Conservation (phyloP, 2,113 vertebrate species). For the Manacus vitellinus region DNA sequence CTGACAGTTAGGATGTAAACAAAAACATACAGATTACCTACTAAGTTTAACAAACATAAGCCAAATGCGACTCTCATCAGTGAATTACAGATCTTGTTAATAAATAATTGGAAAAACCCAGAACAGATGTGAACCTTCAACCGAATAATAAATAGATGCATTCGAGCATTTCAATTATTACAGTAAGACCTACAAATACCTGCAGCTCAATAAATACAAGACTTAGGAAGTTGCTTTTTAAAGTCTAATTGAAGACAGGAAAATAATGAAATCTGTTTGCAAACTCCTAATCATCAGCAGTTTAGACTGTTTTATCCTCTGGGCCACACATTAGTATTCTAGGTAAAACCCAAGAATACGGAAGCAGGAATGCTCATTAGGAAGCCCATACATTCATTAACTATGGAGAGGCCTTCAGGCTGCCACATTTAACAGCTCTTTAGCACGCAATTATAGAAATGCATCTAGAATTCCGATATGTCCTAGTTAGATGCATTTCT, state of each 20-base stretch:
- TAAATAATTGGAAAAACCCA: not conserved
- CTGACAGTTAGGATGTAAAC: not conserved
- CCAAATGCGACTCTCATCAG: not conserved
- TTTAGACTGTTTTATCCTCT: not conserved
- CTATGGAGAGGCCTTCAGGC: not conserved
- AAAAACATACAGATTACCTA: not conserved
- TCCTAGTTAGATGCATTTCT: slow-evolving; percentile 1
- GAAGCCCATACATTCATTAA: not conserved
- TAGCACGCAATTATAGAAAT: not conserved
- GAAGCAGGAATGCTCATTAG: not conserved
- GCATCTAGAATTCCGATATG: not conserved
- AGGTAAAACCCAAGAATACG: not conserved
- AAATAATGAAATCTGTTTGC: not conserved
- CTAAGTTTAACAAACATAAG: not conserved
- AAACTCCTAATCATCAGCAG: not conserved
- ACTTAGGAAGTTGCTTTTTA: not conserved
- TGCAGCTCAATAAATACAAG: not conserved
- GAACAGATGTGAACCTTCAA: not conserved
- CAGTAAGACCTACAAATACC: not conserved
- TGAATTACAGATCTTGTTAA: not conserved
- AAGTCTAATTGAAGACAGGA: not conserved
- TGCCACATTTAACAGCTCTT: not conserved
- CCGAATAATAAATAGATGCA: not conserved
- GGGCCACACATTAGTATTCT: not conserved
- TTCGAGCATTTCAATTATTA: not conserved